Percentiles rank a stretch among this genome's conserved stretches.
These are phyloP conservation scores for Meles meles DNA, from an alignment of 2,113 vertebrate genomes.

Conservation along the genomic window DNA sequence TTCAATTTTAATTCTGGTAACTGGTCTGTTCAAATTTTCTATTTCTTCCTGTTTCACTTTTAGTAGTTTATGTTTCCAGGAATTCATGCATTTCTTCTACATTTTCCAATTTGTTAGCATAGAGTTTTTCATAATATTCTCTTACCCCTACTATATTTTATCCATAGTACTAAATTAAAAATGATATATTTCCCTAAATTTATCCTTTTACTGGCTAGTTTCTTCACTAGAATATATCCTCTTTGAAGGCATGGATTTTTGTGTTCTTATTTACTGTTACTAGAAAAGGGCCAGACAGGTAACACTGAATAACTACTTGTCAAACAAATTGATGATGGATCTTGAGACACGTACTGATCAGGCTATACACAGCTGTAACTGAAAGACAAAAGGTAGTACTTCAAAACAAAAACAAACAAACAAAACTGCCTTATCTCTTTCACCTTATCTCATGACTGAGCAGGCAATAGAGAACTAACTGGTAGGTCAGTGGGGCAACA, in stretches of 20 bases:
- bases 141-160: not conserved
- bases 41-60: not conserved
- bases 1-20: not conserved
- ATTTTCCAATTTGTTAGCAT: not conserved
- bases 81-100: not conserved
- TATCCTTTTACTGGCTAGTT: not conserved
- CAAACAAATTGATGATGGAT: not conserved
- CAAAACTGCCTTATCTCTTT: not conserved
- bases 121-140: not conserved
- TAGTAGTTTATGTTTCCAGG: not conserved
- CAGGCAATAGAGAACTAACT: not conserved
- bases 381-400: not conserved
- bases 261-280: not conserved
- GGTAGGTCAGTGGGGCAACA: not conserved
- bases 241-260: not conserved
- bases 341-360: not conserved
- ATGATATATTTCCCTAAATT: not conserved
- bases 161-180: not conserved
- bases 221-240: not conserved
- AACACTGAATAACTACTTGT: not conserved
- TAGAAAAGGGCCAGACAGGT: not conserved
- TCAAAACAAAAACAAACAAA: not conserved
- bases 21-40: not conserved
- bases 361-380: not conserved
- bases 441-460: not conserved